Evolutionary conservation across 1,140 invertebrate species (phyloP), one percentile per base, ranked within the genome.

Genomic region (Hycleus cichorii): DNA sequence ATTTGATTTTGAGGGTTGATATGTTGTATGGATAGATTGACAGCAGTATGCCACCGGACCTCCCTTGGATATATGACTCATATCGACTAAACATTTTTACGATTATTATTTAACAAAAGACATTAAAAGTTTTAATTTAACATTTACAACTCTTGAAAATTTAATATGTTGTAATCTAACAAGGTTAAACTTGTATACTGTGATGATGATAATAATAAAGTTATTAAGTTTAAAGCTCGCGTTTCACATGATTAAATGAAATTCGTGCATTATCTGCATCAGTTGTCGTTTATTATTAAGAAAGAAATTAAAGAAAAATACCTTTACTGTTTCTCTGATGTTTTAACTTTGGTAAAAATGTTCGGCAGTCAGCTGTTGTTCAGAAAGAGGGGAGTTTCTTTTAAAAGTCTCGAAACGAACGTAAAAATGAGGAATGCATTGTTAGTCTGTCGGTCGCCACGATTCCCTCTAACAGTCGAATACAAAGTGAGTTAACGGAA

Each of bases 401-500:
- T 57, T 43, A 57, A 57, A 57, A 48, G 47, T 57, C 54, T 57
- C 24, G 27, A 25, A 27, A 26, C 50, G 32, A 44, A 32, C 40
- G 46, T 46, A 47, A 57, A 48, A 26, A 48, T 45, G 27, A 47
- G 26, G 54, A 39, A 39, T 47, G 53, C 44, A 56, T 48, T 49
- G 46, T 40, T 57, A 49, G 40, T 40, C 56, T 46, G 56, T 50
- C 54, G 46, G 54, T 42, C 46, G 47, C 47, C 54, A 38, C 51
- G 54, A 48, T 43, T 39, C 48, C 49, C 32, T 18, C 32, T 47
- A 48, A 43, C 54, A 32, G 54, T 57, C 40, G 56, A 57, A 57
- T 57, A 57, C 48, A 57, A 57, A 57, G 47, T 49, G 45, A 57
- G 56, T 57, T 57, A 50, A 47, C 56, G 56, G 56, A 50, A 57